Base-by-base conservation (phyloP, 2,797 vertebrate species). In the Sebastes vulpes region DNA sequence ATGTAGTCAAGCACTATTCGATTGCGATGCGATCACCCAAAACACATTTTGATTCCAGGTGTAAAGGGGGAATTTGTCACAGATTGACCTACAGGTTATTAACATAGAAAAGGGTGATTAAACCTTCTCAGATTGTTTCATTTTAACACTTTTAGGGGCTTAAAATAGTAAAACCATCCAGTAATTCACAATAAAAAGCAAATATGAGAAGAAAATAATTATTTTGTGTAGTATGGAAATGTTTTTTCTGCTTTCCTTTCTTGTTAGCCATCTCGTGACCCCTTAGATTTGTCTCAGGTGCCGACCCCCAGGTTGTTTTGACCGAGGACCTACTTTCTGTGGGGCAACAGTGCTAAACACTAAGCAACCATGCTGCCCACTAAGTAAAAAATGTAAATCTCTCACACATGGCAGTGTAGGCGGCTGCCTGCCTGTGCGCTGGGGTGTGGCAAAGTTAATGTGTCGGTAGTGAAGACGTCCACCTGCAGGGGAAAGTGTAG, bases 401-500 rank as follows among this genome's bases (percentile, higher is more conserved):
- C 14, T 31, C 72, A 50, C 53, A 32, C 5, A 32, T 10, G 35
- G 38, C 25, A 2, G 32, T 38, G 35, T 52, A 32, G 58, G 50
- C 10, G 31, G 52, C 25, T 54, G 52, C 9, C 52, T 46, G 52
- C 4, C 26, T 16, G 72, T 26, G 59, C 18, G 4, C 61, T 25
- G 57, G 58, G 48, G 48, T 54, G 48, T 54, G 35, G 64, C 64
- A 26, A 50, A 31, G 35, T 64, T n/a, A 68, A 53, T 29, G 16
- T 60, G 48, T 31, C 25, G 8, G 61, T 20, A 10, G 42, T 38
- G 29, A 78, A 46, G 56, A 71, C 21, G 10, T 64, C 20, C 50
- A 52, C 38, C 60, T 71, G 76, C 63, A 69, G 52, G 53, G 46
- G 26, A 50, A 74, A 35, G 42, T 38, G 9, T 58, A 58, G 59